Conservation (phyloP, 2,797 vertebrate species). For the Streptopelia turtur region DNA sequence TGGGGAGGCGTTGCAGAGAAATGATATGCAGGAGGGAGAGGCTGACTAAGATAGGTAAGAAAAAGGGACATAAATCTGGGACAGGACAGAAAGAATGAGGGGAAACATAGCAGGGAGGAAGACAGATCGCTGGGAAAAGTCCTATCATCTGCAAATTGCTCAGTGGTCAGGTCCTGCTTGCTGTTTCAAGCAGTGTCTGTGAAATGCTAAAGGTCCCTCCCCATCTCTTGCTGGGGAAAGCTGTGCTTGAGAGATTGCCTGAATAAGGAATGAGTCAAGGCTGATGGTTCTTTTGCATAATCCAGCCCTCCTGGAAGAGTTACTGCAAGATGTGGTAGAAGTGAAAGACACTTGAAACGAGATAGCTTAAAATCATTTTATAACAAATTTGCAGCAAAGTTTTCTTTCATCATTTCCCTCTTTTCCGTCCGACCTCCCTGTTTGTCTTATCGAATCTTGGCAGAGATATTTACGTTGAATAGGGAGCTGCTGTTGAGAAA, state of each 20-base stretch:
- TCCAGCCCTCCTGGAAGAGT: neutral
- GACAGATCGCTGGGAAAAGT: neutral
- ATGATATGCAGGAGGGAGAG: neutral
- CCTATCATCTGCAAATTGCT: neutral
- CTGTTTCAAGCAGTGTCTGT: neutral
- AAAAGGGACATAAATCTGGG: neutral
- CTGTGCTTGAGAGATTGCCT: neutral
- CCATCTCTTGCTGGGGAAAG: neutral
- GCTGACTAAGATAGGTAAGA: neutral
- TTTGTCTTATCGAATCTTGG: constrained; percentile 21
- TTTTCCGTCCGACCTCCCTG: neutral
- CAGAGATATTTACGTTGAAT: neutral
- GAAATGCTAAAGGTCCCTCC: neutral
- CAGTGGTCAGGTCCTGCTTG: neutral
- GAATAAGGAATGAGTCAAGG: neutral
- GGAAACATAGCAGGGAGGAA: neutral
- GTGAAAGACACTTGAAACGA: neutral
- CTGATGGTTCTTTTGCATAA: neutral
- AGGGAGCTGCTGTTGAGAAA: neutral
- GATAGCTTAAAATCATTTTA: neutral
- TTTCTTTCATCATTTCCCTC: neutral
- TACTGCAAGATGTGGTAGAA: neutral
- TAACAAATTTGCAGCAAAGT: neutral
- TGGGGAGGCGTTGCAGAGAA: neutral
- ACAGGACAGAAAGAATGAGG: neutral